Percentiles rank a stretch among this genome's conserved stretches.
phyloP scores from a whole-genome alignment of 2,797 vertebrate species.

The Holocentrus rufus region DNA sequence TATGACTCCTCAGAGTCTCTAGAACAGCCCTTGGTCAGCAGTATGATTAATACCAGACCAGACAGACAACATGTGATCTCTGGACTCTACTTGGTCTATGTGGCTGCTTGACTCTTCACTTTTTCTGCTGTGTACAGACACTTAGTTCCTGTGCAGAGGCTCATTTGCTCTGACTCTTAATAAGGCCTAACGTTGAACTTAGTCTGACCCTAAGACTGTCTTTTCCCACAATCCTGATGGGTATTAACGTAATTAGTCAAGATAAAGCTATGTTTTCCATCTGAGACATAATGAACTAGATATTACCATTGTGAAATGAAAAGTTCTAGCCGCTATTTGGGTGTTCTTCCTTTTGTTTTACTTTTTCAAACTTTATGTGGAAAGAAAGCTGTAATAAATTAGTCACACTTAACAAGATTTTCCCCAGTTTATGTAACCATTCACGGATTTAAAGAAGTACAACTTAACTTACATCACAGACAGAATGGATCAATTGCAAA shows the following conservation, averaged over 20 bases:
- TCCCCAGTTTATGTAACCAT: too few relatives aligned
- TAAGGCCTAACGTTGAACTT: constrained; percentile 53
- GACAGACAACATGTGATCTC: constrained; percentile 77
- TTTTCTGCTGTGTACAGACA: constrained; percentile 69
- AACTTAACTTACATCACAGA: too few relatives aligned
- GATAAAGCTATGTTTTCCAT: not conserved
- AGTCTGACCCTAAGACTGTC: not conserved
- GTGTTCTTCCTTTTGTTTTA: not conserved
- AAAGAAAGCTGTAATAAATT: too few relatives aligned
- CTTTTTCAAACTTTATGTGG: not conserved
- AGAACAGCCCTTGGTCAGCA: constrained; percentile 69
- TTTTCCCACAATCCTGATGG: constrained; percentile 20
- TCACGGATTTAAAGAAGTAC: too few relatives aligned
- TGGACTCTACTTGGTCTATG: constrained; percentile 65
- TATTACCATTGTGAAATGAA: too few relatives aligned
- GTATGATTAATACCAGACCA: constrained; percentile 70
- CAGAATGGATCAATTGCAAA: too few relatives aligned
- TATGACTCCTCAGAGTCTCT: constrained; percentile 43
- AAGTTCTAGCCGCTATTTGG: too few relatives aligned
- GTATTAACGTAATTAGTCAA: constrained; percentile 6
- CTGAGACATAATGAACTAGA: not conserved
- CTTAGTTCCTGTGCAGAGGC: constrained; percentile 54
- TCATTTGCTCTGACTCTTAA: constrained; percentile 27
- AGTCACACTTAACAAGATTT: too few relatives aligned
- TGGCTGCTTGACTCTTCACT: constrained; percentile 73